Base-by-base conservation (phyloP, 2,113 vertebrate genomes). In the Mormyrus lacerda region DNA sequence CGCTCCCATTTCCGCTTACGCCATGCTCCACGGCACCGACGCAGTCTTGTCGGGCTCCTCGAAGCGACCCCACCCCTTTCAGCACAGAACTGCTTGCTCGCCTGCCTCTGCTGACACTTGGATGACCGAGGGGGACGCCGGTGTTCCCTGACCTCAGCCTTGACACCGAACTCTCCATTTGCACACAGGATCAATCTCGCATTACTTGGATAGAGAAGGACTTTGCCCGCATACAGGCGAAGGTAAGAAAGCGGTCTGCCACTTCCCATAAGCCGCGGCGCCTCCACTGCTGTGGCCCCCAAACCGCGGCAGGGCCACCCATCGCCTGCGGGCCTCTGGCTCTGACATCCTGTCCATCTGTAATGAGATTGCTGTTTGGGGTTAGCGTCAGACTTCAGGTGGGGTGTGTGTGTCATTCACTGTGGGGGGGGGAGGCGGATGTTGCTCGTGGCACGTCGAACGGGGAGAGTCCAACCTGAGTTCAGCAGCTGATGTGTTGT, bases 131-230 rank as follows among this genome's bases (percentile, higher is more conserved):
- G 39, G 44, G 19, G 42, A 3, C 15, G 24, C 9, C 35, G 24
- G 3, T 79, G 17, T 50, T 48, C 31, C 11, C 88, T 51, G 45
- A 76, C 13, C 24, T 7, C 61, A 19, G 42, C 15, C 55, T 21
- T 79, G 50, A 88, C 87, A 11, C 53, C 24, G 0, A 13, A 17
- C 27, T 88, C 69, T 87, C 91, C 88, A 10, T 89, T 10, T 87
- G 85, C 15, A 87, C 19, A 0, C 93, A 95, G 94, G 94, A 91
- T 45, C 94, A 94, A 50, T 89, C 90, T 13, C 92, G 94, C 61
- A 89, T 93, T 90, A 76, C 87, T 55, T 94, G 94, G 93, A 89
- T 94, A 88, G 95, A 95, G 91, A 95, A 91, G 42, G 94, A 95
- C 82, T 88, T 93, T 0, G 91, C 90, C 91, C 92, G 24, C 82